Evolutionary conservation across 2,113 vertebrate species (phyloP), one percentile per base, ranked within the genome.

Genomic region (cat (Felis catus)): DNA sequence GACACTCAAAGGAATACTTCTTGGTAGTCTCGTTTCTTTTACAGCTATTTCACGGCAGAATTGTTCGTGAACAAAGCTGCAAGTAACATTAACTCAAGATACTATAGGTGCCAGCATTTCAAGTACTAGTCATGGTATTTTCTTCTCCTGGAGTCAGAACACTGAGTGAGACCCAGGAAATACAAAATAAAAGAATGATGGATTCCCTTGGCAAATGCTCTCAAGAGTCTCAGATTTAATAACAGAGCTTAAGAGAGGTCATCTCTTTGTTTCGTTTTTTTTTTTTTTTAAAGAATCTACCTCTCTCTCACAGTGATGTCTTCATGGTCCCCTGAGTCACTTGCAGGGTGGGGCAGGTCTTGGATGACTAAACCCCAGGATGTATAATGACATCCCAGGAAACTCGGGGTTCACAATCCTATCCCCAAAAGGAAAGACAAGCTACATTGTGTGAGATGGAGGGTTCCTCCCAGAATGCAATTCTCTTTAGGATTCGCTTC

Each of bases 1-100:
- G 93, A 97, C 91, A 89, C 93, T 98, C 95, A 97, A 98, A 97
- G 97, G 97, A 97, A 94, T 97, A 87, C 97, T 98, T 97, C 96
- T 96, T 91, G 91, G 93, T 93, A 89, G 39, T 80, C 96, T 96
- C 36, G 10, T 95, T 98, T 97, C 97, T 97, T 97, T 98, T 93
- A 98, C 93, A 94, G 96, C 95, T 48, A 95, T 95, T 97, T 98
- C 96, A 86, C 0, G 7, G 93, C 91, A 87, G 96, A 98, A 98
- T 95, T 97, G 97, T 96, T 98, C 94, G 58, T 89, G 74, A 93
- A 96, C 95, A 98, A 97, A 97, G 85, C 93, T 48, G 89, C 93
- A 94, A 96, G 88, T 94, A 97, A 97, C 94, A 97, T 96, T 97
- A 96, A 96, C 93, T 98, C 92, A 45, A 95, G 95, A 93, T 87